Conservation (phyloP, 2,797 vertebrate genomes). For the Syngnathus acus region DNA sequence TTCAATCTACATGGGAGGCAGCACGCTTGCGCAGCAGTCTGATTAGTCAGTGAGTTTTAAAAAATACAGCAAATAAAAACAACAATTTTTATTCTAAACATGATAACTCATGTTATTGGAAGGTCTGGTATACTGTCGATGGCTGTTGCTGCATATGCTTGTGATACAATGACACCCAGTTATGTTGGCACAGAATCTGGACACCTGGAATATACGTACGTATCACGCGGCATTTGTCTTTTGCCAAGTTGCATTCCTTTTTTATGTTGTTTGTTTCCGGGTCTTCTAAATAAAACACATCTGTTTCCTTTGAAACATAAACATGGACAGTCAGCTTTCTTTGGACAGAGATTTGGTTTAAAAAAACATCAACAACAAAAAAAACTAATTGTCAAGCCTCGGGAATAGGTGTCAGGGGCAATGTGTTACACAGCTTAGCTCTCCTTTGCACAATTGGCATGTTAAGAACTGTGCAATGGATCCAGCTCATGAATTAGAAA, state of each 20-base stretch:
- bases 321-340: not conserved
- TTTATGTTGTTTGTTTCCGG: not conserved
- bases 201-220: not conserved
- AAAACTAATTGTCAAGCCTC: constrained; percentile 23
- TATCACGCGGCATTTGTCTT: constrained; percentile 5
- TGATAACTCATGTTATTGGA: constrained; percentile 15
- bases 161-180: constrained; percentile 10
- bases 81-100: constrained; percentile 11
- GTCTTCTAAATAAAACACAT: not conserved
- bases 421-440: constrained; percentile 22
- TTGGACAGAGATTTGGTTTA: not conserved
- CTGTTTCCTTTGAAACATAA: not conserved
- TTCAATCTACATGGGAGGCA: constrained; percentile 15
- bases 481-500: constrained; percentile 46
- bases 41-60: constrained; percentile 17
- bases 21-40: constrained; percentile 19
- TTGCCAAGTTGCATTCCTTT: not conserved
- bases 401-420: constrained; percentile 33
- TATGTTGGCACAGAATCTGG: constrained; percentile 7
- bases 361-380: not conserved
- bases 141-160: constrained; percentile 6
- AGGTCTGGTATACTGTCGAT: constrained; percentile 14
- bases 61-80: not conserved
- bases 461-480: constrained; percentile 55
- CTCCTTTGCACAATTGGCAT: constrained; percentile 43